Percentiles rank a stretch among this genome's conserved stretches.
Evolutionary conservation across 2,888 invertebrate genomes (phyloP).

Genomic region (Drosophila histrio): DNA sequence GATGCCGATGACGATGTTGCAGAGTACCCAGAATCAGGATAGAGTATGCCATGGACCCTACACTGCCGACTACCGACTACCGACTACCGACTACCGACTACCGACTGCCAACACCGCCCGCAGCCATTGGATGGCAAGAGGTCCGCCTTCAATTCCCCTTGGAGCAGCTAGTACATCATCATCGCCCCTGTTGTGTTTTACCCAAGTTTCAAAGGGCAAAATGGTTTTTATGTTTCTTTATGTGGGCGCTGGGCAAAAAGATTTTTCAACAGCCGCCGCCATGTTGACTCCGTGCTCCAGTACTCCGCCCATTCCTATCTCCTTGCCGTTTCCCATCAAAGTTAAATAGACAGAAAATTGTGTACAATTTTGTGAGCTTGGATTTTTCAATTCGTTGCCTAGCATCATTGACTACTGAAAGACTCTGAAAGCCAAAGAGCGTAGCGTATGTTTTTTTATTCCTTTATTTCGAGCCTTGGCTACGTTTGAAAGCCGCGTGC

Average conservation of each 20-base stretch:
- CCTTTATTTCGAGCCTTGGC: conserved; percentile 26
- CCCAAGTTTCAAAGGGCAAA: conserved; percentile 69
- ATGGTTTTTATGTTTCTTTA: conserved; percentile 79
- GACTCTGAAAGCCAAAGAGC: conserved; percentile 49
- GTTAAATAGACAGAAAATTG: conserved; percentile 82
- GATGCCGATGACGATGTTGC: conserved; percentile 7
- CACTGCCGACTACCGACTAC: neutral
- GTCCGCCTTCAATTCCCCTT: conserved; percentile 48
- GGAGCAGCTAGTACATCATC: conserved; percentile 18
- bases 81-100: neutral
- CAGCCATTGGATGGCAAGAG: conserved; percentile 5
- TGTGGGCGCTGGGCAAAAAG: conserved; percentile 67
- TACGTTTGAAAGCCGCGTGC: conserved; percentile 38
- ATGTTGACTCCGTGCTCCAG: conserved; percentile 24
- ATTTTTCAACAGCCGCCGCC: conserved; percentile 54
- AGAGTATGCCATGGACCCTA: neutral
- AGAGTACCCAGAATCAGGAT: neutral
- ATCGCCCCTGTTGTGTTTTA: conserved; percentile 40
- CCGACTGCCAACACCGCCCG: conserved; percentile 1
- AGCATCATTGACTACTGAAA: conserved; percentile 76
- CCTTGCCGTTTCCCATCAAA: conserved; percentile 53
- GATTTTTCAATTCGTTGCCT: conserved; percentile 79
- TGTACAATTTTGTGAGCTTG: conserved; percentile 78
- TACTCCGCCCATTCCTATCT: neutral
- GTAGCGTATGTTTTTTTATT: conserved; percentile 33